These are phyloP conservation scores for Lepidochrysops patricia DNA, from an alignment of 2,888 invertebrate genomes.

Conservation along the genomic window DNA sequence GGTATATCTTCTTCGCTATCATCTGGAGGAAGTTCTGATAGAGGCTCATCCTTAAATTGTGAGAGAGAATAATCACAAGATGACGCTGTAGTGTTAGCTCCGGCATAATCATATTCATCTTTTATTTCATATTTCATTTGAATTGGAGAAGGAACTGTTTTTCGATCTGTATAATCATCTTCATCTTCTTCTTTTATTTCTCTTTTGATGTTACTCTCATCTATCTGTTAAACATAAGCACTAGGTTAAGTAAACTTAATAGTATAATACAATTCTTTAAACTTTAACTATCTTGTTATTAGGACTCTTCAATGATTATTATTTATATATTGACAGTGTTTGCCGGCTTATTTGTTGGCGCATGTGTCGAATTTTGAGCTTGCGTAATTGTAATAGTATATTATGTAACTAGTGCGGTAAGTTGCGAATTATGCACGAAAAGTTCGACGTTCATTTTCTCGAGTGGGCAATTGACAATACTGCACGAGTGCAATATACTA, in stretches of 20 bases:
- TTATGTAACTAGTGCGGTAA: too few species aligned
- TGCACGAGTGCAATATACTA: too few species aligned
- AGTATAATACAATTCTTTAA: neutral
- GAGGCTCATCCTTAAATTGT: constrained; percentile 77
- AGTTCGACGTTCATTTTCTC: too few species aligned
- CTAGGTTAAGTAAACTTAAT: neutral
- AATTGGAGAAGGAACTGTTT: neutral
- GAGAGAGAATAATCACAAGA: constrained; percentile 83
- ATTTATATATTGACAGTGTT: too few species aligned
- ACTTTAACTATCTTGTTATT: too few species aligned
- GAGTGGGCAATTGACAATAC: too few species aligned
- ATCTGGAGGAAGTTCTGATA: constrained; percentile 58
- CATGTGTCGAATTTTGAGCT: too few species aligned
- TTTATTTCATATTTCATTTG: constrained; percentile 23
- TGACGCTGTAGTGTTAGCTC: constrained; percentile 74
- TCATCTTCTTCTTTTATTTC: constrained; percentile 30
- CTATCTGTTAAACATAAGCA: constrained; percentile 35
- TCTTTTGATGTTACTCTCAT: constrained; percentile 53
- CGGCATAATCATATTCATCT: constrained; percentile 54
- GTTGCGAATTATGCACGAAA: too few species aligned
- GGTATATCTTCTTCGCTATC: constrained; percentile 78
- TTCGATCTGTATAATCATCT: neutral
- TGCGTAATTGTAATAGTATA: too few species aligned
- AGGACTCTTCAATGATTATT: too few species aligned
- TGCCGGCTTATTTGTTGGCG: too few species aligned